Evolutionary conservation across 2,797 vertebrate species (phyloP).

Genomic region (Bovichtus diacanthus): DNA sequence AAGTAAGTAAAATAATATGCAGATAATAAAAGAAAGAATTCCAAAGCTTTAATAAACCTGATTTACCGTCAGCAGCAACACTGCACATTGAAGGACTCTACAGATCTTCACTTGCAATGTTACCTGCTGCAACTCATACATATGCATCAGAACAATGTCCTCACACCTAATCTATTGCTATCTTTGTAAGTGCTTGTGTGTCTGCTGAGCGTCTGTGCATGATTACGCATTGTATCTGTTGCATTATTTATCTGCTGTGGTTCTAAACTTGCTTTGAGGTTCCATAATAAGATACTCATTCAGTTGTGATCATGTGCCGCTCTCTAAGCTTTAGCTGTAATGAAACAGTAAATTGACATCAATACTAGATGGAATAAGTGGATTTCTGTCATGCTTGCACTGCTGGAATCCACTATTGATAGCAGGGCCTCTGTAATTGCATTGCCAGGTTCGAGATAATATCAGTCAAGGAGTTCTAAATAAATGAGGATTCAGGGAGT

Average conservation of each 20-base stretch:
- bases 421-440: constrained; percentile 67
- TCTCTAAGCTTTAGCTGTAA: constrained; percentile 67
- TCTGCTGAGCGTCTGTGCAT: constrained; percentile 32
- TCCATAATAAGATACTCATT: constrained; percentile 65
- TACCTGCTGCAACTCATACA: constrained; percentile 62
- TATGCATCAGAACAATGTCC: constrained; percentile 51
- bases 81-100: constrained; percentile 14
- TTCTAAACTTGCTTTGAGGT: constrained; percentile 63
- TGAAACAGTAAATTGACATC: constrained; percentile 78
- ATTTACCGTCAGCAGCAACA: constrained; percentile 7
- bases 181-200: constrained; percentile 34
- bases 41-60: neutral
- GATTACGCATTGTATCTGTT: constrained; percentile 45
- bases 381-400: constrained; percentile 75
- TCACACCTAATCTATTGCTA: constrained; percentile 47
- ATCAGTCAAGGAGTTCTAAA: constrained; percentile 67
- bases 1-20: neutral
- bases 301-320: constrained; percentile 60
- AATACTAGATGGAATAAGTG: constrained; percentile 75
- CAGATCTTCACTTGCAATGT: constrained; percentile 9
- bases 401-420: constrained; percentile 72
- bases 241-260: constrained; percentile 65
- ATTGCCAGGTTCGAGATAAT: constrained; percentile 63
- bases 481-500: constrained; percentile 58
- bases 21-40: neutral